Base-by-base conservation (phyloP, 1,140 invertebrate genomes). In the Diachasmimorpha longicaudata region DNA sequence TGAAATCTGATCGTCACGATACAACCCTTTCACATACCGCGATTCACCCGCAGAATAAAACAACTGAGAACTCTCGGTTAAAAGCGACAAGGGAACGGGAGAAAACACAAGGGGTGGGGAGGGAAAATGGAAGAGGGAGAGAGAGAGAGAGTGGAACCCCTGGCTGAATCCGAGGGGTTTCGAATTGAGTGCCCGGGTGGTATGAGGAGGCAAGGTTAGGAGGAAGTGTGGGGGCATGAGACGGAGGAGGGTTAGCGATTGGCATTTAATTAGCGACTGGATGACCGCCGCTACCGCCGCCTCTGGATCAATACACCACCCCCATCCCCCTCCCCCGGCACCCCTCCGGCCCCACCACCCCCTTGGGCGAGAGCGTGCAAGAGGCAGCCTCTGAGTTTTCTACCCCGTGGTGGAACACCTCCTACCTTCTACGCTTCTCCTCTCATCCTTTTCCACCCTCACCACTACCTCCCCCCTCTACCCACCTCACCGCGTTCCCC, bases 181-280 rank as follows among this genome's bases (percentile, higher is more conserved):
- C 70, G 81, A 83, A 83, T 82, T 70, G 81, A 84, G 82, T 79
- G 77, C 79, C 77, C 19, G 31, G 19, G 74, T 44, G 71, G 70
- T 23, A 70, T 55, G 63, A 76, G 74, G 48, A 76, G 81, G 75
- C 81, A 78, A 74, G 79, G 79, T 63, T 48, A 76, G 52, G 67
- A 36, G 71, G 81, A 78, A 74, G 42, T 75, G 77, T 75, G 42
- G 74, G 48, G 48, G 48, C n/a, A 77, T 74, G 75, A 69, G 78
- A 76, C 73, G 79, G 79, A 78, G 79, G 79, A 81, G 83, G 85
- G 83, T 84, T 81, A 85, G 84, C 88, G 87, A 89, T 89, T 89
- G 88, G 88, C 88, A 88, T 89, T 89, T 89, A 89, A 89, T 88
- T 88, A 89, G 86, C 85, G 85, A 84, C 85, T 82, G 85, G 83